Base-by-base conservation (phyloP, 2,888 invertebrate species). In the Odontocolon sp. region DNA sequence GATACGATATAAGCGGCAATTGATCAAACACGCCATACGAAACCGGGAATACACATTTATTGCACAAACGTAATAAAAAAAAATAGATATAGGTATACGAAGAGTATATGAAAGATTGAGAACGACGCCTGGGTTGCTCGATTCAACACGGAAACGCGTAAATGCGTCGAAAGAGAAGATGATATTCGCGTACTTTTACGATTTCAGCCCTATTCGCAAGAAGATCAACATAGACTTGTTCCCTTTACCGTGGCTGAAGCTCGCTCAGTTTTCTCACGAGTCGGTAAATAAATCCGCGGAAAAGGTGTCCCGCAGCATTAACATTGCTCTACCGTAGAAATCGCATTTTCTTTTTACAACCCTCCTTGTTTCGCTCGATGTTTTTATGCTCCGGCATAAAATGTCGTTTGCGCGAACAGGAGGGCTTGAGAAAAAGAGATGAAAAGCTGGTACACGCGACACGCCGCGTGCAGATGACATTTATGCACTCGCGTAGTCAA, bases 301-400 rank as follows among this genome's bases (percentile, higher is more conserved):
- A 56, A 68, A 68, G 38, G 28, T 56, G 56, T 63, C 38, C 47
- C 23, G 47, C 63, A 21, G 54, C 68, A 56, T 56, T 63, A 68
- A 63, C 11, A 63, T 47, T 38, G 47, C 63, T 61, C 8, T 2
- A 8, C 36, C 56, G 52, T 68, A 23, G 31, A 14, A 36, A 59
- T 63, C 38, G 63, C 47, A 63, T 74, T 74, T 68, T 57, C 47
- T 66, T 42, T 74, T 74, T 68, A 57, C 56, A 63, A 50, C 57
- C 47, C 38, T 8, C 42, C n/a, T 56, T 54, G 54, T 67, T 56
- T 54, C 40, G 54, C 67, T 38, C 23, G 63, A 11, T 26, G 56
- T 68, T 74, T 74, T 73, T 73, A 74, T 63, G 68, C 63, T 42
- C 38, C 23, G 40, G 63, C 63, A 68, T 77, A 78, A 71, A 75